Base-by-base conservation (phyloP, 1,140 invertebrate species). In the Drosophila athabasca region DNA sequence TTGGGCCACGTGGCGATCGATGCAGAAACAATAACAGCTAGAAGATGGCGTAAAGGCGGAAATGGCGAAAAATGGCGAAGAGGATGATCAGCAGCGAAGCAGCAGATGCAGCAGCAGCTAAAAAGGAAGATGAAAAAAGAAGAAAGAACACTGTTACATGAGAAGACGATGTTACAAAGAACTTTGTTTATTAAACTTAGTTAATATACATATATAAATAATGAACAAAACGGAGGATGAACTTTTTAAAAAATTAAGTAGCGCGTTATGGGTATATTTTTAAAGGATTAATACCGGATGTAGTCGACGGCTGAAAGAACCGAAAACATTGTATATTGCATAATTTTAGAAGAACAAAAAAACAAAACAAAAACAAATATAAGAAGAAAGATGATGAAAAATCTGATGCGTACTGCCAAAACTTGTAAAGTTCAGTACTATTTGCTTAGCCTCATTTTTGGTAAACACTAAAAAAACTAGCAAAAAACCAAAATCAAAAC, bases 361-460 rank as follows among this genome's bases (percentile, higher is more conserved):
- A 62, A 5, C 55, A 54, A 55, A 60, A 53, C 5, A 7, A 46
- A 51, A 39, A 66, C 41, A 35, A 44, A 43, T 57, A 9, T 67
- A 58, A 59, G 62, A 61, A 48, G 15, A 54, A 74, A 50, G 52
- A 55, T 22, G 50, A 48, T 52, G 60, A 48, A 76, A 77, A 62
- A 87, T 69, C 66, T 75, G 69, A 69, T 83, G 79, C 83, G 83
- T 87, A 90, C 89, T 90, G 89, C 89, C 89, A 90, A 90, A 90
- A 89, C 89, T 90, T 90, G 73, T 76, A 90, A 90, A 90, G 88
- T 90, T 87, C 87, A 77, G 87, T 87, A 90, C 87, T 85, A 81
- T 76, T 85, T 81, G 79, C 79, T 79, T 81, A 76, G 76, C 81
- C 80, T 84, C 76, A 85, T 80, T 87, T 85, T 85, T 71, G 81